phyloP scores from a whole-genome alignment of 2,113 vertebrate genomes.

The Dromiciops gliroides region DNA sequence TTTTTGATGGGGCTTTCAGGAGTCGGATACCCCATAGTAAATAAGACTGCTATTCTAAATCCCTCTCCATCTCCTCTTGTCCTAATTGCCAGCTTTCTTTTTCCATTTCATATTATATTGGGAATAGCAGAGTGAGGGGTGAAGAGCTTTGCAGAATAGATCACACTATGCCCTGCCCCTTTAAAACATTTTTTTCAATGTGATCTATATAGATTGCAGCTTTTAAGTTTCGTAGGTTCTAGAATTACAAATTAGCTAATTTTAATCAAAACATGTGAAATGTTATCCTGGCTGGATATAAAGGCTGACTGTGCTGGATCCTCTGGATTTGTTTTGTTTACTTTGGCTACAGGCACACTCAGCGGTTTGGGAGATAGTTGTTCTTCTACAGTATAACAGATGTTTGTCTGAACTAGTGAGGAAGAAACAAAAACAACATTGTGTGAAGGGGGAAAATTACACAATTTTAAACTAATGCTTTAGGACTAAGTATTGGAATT shows the following conservation, averaged over 20 bases:
- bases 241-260: slow-evolving; percentile 99
- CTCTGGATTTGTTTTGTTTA: slow-evolving; percentile 96
- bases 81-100: slow-evolving; percentile 58
- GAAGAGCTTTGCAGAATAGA: slow-evolving; percentile 67
- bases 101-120: slow-evolving; percentile 66
- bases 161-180: slow-evolving; percentile 78
- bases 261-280: slow-evolving; percentile 99
- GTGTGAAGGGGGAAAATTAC: slow-evolving; percentile 90
- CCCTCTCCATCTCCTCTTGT: slow-evolving; percentile 9
- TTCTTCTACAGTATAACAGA: slow-evolving; percentile 97
- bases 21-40: slow-evolving; percentile 9
- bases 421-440: slow-evolving; percentile 99
- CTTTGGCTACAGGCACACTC: slow-evolving; percentile 93
- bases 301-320: slow-evolving; percentile 95
- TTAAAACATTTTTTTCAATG: slow-evolving; percentile 81
- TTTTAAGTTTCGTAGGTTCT: slow-evolving; percentile 96
- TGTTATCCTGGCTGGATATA: slow-evolving; percentile 96
- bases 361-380: slow-evolving; percentile 98
- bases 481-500: slow-evolving; percentile 81
- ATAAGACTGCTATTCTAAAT: slow-evolving; percentile 43
- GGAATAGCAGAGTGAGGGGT: slow-evolving; percentile 33
- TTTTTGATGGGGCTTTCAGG: slow-evolving; percentile 61
- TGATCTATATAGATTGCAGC: slow-evolving; percentile 91
- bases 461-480: slow-evolving; percentile 86
- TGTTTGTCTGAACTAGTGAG: slow-evolving; percentile 99